Conservation (phyloP, 2,113 vertebrate species). For the Ailuropoda melanoleuca region DNA sequence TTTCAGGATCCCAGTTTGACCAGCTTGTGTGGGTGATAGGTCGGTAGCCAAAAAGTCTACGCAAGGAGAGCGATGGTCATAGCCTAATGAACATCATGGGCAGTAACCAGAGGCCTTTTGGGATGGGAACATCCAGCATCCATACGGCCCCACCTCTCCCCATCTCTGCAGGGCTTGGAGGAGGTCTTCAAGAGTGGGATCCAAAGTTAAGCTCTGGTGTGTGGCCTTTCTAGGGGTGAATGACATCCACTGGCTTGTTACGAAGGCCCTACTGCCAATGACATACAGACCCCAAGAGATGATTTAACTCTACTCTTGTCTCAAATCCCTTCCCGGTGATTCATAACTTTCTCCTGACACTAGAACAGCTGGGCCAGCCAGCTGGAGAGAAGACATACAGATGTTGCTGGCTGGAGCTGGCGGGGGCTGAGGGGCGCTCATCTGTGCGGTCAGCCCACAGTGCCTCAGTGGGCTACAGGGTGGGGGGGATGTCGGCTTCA, state of each 20-base stretch:
- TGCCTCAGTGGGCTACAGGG: neutral
- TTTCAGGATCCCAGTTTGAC: constrained; percentile 43
- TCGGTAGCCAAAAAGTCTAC: constrained; percentile 56
- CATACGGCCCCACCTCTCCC: neutral
- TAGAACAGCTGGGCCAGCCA: constrained; percentile 48
- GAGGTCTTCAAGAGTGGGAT: neutral
- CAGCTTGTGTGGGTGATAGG: neutral
- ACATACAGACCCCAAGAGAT: constrained; percentile 53
- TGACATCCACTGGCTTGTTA: constrained; percentile 30
- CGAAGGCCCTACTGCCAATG: constrained; percentile 45
- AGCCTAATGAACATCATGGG: neutral
- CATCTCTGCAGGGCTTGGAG: neutral
- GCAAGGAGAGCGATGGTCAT: neutral
- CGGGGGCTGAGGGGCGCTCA: neutral
- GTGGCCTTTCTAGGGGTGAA: constrained; percentile 52
- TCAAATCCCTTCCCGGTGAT: constrained; percentile 63
- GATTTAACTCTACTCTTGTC: constrained; percentile 53
- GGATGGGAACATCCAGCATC: neutral
- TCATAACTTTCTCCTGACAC: constrained; percentile 74
- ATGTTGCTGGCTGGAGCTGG: constrained; percentile 47
- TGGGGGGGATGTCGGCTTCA: neutral
- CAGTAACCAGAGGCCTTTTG: neutral
- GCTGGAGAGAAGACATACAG: constrained; percentile 66
- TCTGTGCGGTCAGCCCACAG: neutral
- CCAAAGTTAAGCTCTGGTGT: neutral